Evolutionary conservation across 2,888 invertebrate genomes (phyloP).

Genomic region (Ecliptopera silaceata): DNA sequence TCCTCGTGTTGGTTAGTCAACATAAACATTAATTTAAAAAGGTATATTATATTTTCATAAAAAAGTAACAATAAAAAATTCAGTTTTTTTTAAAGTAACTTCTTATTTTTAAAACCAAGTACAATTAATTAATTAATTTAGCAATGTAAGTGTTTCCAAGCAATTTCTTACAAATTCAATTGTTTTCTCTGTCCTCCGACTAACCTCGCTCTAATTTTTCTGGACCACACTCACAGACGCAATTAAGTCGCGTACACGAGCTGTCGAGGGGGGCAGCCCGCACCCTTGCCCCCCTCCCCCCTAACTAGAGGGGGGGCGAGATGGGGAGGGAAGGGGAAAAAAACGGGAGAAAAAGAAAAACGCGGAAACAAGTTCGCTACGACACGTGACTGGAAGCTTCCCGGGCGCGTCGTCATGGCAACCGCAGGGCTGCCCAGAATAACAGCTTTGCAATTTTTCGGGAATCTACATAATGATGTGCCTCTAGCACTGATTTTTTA

Average conservation of each 20-base stretch:
- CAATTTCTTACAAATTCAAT: slow-evolving; percentile 12
- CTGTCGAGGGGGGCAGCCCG: slow-evolving; percentile 57
- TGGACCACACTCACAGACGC: slow-evolving; percentile 83
- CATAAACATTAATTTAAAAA: no score
- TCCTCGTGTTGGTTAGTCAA: no score
- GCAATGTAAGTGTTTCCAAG: background rate
- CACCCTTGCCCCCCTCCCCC: slow-evolving; percentile 28
- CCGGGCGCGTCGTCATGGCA: slow-evolving; percentile 73
- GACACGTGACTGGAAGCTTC: slow-evolving; percentile 82
- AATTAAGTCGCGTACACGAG: slow-evolving; percentile 82
- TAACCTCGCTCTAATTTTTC: slow-evolving; percentile 78
- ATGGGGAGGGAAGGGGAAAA: slow-evolving; percentile 63
- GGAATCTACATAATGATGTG: slow-evolving; percentile 36
- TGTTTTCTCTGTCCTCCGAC: slow-evolving; percentile 52
- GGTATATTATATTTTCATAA: no score
- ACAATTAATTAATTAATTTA: background rate
- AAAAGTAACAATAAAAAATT: no score
- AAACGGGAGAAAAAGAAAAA: slow-evolving; percentile 76
- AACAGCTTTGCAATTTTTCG: slow-evolving; percentile 40
- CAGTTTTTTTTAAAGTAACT: no score
- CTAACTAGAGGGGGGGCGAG: slow-evolving; percentile 29
- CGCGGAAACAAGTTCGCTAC: slow-evolving; percentile 75
- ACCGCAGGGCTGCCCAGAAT: slow-evolving; percentile 57
- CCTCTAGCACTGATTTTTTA: slow-evolving; percentile 1
- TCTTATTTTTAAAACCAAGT: no score